Evolutionary conservation across 30 jellyfish, hydroid and myxozoan genomes (phyloP), one percentile per base, ranked within the genome.

Genomic region (Turritopsis rubra): DNA sequence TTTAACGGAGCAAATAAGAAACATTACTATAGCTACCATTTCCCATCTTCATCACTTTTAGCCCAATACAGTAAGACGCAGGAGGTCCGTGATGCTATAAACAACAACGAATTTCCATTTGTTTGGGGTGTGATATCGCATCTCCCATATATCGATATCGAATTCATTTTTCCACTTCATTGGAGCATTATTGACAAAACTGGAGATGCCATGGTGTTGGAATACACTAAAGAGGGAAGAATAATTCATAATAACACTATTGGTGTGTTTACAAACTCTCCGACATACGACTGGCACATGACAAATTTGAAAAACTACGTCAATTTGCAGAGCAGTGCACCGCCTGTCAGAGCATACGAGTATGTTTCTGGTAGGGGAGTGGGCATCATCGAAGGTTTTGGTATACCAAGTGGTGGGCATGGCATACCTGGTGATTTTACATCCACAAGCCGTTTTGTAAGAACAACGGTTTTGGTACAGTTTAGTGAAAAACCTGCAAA

Each of bases 371-470:
- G 21, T 16, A 54, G 21, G 20, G 20, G 21, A 54, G 72, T 54
- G 18, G 72, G 72, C 21, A 21, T 54, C 20, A 54, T 54, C 72
- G 21, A 54, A 54, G 18, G 20, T 54, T 54, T 54, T 54, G 72
- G 72, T 21, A 18, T 16, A 18, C 20, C 20, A 54, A 54, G 72
- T 54, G 72, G 72, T 18, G 18, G 18, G 20, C 72, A 16, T 54
- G 72, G 72, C 20, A 16, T 54, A 54, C 72, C 72, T 18, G 72
- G 72, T 54, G 72, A 54, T 54, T 54, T 54, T 21, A 54, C 72
- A 54, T 21, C 72, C 18, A 18, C 72, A 54, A 54, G 72, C 72
- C 18, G 72, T 16, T 54, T 54, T 21, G 21, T 54, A 18, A 54
- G 72, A 54, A 54, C 72, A 18, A 21, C 72, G 20, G 72, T 21